phyloP scores from a whole-genome alignment of 92 coral and sea anemone species.

The Porites divaricata region DNA sequence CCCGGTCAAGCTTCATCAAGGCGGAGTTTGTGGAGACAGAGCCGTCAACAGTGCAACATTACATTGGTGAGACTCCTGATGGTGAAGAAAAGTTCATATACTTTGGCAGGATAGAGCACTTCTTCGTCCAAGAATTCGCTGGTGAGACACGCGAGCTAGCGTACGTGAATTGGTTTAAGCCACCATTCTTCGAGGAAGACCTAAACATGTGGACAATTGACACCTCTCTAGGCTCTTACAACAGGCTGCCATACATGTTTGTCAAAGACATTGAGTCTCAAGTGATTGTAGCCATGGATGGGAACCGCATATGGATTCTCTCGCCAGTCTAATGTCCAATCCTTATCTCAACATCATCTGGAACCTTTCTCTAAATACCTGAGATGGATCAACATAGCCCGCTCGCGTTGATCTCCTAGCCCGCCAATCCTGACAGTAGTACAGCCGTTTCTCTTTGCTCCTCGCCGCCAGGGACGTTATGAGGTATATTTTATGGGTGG shows the following conservation, averaged over 20 bases:
- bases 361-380: too few relatives aligned
- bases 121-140: neutral
- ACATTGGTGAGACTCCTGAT: neutral
- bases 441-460: too few relatives aligned
- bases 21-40: slow-evolving; percentile 5
- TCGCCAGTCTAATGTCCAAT: neutral
- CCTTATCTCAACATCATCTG: too few relatives aligned
- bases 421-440: too few relatives aligned
- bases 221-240: neutral
- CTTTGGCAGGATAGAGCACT: neutral
- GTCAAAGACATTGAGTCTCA: neutral
- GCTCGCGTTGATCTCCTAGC: too few relatives aligned
- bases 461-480: too few relatives aligned
- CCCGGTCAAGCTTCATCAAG: slow-evolving; percentile 3
- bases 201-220: neutral
- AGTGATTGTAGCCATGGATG: neutral
- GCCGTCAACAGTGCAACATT: neutral
- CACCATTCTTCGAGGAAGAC: neutral
- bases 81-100: neutral
- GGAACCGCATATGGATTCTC: neutral
- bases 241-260: slow-evolving; percentile 1
- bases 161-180: slow-evolving; percentile 8
- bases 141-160: neutral
- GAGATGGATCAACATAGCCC: too few relatives aligned
- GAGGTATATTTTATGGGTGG: too few relatives aligned